Conservation (phyloP, 64 coral and sea anemone genomes). For the Catalaphyllia jardinei region DNA sequence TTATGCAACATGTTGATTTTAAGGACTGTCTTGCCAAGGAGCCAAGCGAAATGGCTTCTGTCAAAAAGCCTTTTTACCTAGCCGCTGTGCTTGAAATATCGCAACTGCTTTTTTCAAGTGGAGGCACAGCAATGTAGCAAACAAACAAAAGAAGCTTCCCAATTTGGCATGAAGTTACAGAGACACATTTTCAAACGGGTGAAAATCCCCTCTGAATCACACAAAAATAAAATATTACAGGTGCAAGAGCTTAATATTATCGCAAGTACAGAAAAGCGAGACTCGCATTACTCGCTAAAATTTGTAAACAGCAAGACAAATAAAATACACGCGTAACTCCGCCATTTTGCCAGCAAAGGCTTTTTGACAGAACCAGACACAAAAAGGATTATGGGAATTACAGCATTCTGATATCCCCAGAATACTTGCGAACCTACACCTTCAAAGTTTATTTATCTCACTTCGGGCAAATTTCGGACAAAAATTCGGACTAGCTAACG, state of each 20-base stretch:
- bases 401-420: not conserved
- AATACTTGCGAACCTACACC: not conserved
- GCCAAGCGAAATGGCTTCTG: no score
- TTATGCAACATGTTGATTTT: no score
- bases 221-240: not conserved
- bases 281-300: constrained; percentile 86
- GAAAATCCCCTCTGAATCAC: constrained; percentile 95
- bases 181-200: not conserved
- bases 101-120: no score
- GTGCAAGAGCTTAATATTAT: not conserved
- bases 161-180: no score
- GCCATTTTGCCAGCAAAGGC: constrained; percentile 84
- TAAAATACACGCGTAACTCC: constrained; percentile 87
- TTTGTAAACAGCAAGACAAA: constrained; percentile 87
- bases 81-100: no score
- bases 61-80: no score
- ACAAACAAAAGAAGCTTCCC: no score
- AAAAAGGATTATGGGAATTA: not conserved
- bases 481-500: no score
- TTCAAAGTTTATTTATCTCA: no score
- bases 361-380: not conserved
- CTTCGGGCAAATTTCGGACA: no score
- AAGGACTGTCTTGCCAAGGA: no score
- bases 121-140: no score
- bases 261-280: not conserved